phyloP scores from a whole-genome alignment of 1,140 invertebrate species.

The Eubasilissa regina region DNA sequence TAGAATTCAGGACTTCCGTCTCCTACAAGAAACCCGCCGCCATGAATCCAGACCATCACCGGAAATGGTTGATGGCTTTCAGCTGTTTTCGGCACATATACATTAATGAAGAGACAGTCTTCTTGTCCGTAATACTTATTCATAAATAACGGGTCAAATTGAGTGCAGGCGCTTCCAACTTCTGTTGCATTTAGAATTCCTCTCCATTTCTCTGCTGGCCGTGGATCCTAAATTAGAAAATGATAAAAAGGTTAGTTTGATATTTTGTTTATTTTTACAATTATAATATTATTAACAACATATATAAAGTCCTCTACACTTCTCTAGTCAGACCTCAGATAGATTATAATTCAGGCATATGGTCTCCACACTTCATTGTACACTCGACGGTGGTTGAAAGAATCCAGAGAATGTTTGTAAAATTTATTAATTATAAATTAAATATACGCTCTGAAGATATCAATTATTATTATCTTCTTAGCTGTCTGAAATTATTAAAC shows the following conservation, averaged over 20 bases:
- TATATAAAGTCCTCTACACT: too few species aligned
- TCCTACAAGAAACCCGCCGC: slow-evolving; percentile 75
- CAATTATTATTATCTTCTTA: too few species aligned
- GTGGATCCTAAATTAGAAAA: slow-evolving; percentile 66
- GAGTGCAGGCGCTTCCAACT: slow-evolving; percentile 62
- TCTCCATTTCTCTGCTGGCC: slow-evolving; percentile 66
- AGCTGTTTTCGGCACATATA: slow-evolving; percentile 61
- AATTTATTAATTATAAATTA: too few species aligned
- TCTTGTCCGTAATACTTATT: slow-evolving; percentile 59
- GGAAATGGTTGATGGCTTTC: slow-evolving; percentile 72
- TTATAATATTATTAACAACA: too few species aligned
- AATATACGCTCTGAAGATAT: too few species aligned
- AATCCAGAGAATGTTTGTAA: too few species aligned
- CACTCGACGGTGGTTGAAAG: too few species aligned
- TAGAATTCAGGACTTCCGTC: slow-evolving; percentile 62
- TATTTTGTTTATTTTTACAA: background rate
- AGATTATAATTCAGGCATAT: too few species aligned
- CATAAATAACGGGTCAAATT: slow-evolving; percentile 47
- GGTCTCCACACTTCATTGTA: too few species aligned
- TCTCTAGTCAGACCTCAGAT: too few species aligned
- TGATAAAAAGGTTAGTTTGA: background rate
- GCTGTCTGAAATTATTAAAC: too few species aligned
- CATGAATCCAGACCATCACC: slow-evolving; percentile 76
- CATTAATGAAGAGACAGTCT: slow-evolving; percentile 64
- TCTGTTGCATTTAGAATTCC: slow-evolving; percentile 64